phyloP scores from a whole-genome alignment of 2,888 invertebrate genomes.

The Bombylius discolor region DNA sequence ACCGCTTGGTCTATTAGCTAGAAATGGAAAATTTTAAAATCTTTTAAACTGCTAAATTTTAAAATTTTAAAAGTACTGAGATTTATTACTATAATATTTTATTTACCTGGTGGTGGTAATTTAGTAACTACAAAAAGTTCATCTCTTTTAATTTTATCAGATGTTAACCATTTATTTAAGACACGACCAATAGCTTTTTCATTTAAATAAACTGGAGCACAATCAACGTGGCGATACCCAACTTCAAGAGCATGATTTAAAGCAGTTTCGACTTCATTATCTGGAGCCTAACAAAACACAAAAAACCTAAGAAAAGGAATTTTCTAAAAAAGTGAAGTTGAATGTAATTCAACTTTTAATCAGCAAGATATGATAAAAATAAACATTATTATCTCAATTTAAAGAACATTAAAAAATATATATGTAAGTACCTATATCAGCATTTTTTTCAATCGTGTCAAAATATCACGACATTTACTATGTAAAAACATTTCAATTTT shows the following conservation, averaged over 20 bases:
- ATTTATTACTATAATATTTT: not conserved
- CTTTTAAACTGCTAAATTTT: not conserved
- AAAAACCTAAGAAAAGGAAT: too few species aligned
- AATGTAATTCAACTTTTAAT: too few species aligned
- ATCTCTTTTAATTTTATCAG: conserved; percentile 54
- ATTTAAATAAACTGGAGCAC: conserved; percentile 64
- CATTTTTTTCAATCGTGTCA: too few species aligned
- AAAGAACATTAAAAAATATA: too few species aligned
- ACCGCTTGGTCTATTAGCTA: conserved; percentile 48
- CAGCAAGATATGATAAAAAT: too few species aligned
- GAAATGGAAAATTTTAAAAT: not conserved
- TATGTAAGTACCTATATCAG: too few species aligned
- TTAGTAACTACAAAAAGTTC: conserved; percentile 79
- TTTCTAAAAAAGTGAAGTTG: too few species aligned
- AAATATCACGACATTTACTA: too few species aligned
- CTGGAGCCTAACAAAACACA: conserved; percentile 42
- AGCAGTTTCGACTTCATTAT: conserved; percentile 52
- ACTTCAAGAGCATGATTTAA: conserved; percentile 55
- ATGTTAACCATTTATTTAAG: conserved; percentile 54
- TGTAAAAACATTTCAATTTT: too few species aligned
- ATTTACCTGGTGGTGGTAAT: conserved; percentile 49
- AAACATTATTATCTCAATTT: too few species aligned
- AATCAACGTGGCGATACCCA: conserved; percentile 75
- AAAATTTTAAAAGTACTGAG: not conserved
- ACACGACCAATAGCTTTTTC: conserved; percentile 63